Conservation (phyloP, 1,140 invertebrate species). For the Drosophila ohnishii region DNA sequence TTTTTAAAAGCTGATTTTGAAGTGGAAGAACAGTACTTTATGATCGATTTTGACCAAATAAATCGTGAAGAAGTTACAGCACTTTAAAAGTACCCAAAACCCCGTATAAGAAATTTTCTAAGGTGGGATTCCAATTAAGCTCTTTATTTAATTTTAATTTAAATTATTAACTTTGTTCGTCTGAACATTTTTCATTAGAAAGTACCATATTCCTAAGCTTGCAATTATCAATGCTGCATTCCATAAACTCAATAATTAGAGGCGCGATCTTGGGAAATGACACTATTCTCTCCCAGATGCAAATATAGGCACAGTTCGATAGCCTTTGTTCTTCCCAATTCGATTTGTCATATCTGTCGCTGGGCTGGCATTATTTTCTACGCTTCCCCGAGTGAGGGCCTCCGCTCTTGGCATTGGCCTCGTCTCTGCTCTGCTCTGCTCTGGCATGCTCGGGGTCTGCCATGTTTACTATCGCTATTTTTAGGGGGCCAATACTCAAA, state of each 20-base stretch:
- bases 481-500: constrained; percentile 60
- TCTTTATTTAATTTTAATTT: no score
- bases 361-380: constrained; percentile 32
- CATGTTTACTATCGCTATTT: constrained; percentile 70
- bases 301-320: constrained; percentile 12
- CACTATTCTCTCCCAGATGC: neutral
- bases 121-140: no score
- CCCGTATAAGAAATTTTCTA: no score
- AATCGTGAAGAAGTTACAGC: no score
- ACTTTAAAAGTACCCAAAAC: no score
- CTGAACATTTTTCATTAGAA: neutral
- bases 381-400: constrained; percentile 24
- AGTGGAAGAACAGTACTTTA: no score
- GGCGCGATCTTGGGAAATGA: neutral
- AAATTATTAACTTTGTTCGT: no score
- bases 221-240: neutral
- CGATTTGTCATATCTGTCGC: constrained; percentile 34
- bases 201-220: neutral
- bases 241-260: neutral
- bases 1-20: no score
- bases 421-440: constrained; percentile 18
- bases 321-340: constrained; percentile 26
- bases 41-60: no score
- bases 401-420: constrained; percentile 70
- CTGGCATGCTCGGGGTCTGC: neutral